Evolutionary conservation across 2,113 vertebrate genomes (phyloP), one percentile per base, ranked within the genome.

Genomic region (Ophiodon elongatus): DNA sequence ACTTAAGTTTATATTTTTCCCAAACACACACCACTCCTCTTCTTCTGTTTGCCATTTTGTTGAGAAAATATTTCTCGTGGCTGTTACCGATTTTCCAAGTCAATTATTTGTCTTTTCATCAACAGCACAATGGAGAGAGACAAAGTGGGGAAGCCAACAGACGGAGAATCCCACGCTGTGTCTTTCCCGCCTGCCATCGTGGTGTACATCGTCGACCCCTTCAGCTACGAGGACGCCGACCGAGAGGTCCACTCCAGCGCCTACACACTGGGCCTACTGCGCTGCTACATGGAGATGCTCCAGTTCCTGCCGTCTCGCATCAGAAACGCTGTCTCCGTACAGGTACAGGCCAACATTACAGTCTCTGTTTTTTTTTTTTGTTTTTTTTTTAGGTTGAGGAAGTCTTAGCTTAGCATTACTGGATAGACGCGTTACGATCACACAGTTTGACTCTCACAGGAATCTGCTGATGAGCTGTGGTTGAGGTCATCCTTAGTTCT

Each of bases 281-380:
- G 97, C 92, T 99, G 98, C 95, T 99, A 98, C 91, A 89, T 98
- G 74, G 98, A 99, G 94, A 99, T 99, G 98, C 96, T 98, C 84
- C 97, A 98, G 80, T 96, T 96, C 90, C 96, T 99, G 90, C 98
- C 98, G 72, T 89, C 96, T 85, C 94, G 95, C 92, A 96, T 99
- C 94, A 97, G 96, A 93, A 98, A 96, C 72, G 97, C 97, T 0
- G 97, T 99, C 93, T 98, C 97, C 83, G 97, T 99, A 21, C 98
- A 99, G 97, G 98, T 99, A 94, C 21, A 4, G 27, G 4, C 21
- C 17, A 19, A 0, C 10, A 17, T 23, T 4, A 63, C 25, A 9
- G 6, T 35, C 15, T 15, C 47, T 3, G n/a, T n/a, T n/a, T n/a
- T n/a, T n/a, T n/a, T n/a, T n/a, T n/a, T n/a, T n/a, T n/a, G n/a